Evolutionary conservation across 30 jellyfish, hydroid and myxozoan species (phyloP).

Genomic region (Aurelia aurita complex sp. Pacific): DNA sequence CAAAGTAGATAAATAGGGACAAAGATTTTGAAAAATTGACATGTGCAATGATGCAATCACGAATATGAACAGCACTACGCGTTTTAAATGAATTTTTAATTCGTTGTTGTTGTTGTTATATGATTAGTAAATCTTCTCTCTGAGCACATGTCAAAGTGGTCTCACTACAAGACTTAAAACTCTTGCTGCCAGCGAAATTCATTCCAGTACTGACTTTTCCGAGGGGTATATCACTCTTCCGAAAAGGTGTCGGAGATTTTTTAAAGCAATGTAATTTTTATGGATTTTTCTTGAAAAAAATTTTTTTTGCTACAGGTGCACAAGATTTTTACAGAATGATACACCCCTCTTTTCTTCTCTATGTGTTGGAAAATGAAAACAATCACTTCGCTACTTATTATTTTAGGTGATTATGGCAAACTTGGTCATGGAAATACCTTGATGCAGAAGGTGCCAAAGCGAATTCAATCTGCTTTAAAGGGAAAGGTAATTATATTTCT

Average conservation of each 20-base stretch:
- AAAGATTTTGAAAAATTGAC: neutral
- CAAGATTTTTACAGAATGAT: no score
- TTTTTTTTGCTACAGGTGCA: no score
- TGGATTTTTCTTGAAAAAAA: no score
- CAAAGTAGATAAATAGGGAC: no score
- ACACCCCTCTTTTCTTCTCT: neutral
- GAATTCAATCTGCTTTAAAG: slow-evolving; percentile 75
- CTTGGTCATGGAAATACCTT: slow-evolving; percentile 95
- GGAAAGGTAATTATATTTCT: slow-evolving; percentile 54
- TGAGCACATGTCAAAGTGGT: slow-evolving; percentile 13
- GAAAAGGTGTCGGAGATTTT: no score
- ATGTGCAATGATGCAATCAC: slow-evolving; percentile 54
- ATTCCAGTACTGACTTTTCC: no score
- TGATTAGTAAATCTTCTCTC: slow-evolving; percentile 51
- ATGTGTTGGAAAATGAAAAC: neutral
- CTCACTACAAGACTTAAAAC: no score
- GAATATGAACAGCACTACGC: slow-evolving; percentile 24
- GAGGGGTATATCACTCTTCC: no score
- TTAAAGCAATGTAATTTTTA: no score
- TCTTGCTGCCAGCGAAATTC: no score
- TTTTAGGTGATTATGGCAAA: slow-evolving; percentile 93
- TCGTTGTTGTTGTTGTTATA: slow-evolving; percentile 5
- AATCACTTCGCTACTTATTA: no score
- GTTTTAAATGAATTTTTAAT: neutral
- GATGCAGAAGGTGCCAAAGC: slow-evolving; percentile 92